Percentiles rank a stretch among this genome's conserved stretches.
phyloP scores from a whole-genome alignment of 2,113 vertebrate genomes.

The Arenaria interpres region DNA sequence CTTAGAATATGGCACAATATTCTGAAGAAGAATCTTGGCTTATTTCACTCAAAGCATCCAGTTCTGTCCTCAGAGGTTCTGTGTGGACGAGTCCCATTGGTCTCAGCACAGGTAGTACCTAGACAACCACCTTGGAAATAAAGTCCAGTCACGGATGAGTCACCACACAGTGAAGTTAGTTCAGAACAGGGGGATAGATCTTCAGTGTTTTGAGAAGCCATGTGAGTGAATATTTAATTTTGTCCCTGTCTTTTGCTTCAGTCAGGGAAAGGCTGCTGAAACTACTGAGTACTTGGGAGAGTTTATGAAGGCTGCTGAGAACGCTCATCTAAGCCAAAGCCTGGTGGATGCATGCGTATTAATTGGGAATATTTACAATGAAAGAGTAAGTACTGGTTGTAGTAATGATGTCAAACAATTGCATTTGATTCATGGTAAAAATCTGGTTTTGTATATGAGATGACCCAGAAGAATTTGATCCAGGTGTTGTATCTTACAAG shows the following conservation, averaged over 20 bases:
- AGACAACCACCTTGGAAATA: neutral
- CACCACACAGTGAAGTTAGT: neutral
- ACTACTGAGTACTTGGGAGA: conserved; percentile 65
- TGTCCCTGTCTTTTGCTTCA: conserved; percentile 51
- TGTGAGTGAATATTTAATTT: neutral
- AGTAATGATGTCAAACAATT: neutral
- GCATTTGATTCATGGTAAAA: neutral
- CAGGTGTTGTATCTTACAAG: neutral
- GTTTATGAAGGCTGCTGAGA: conserved; percentile 69
- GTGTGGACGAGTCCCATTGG: neutral
- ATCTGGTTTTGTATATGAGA: neutral
- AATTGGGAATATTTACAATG: conserved; percentile 78
- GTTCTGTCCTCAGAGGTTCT: neutral
- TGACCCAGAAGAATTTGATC: neutral
- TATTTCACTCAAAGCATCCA: neutral
- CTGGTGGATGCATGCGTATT: conserved; percentile 70
- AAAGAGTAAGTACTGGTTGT: conserved; percentile 69
- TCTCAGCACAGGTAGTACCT: neutral
- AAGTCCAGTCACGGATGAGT: neutral
- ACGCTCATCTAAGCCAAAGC: conserved; percentile 52
- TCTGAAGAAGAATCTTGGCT: neutral
- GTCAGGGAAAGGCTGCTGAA: conserved; percentile 71
- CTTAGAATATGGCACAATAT: neutral
- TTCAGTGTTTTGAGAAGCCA: neutral
- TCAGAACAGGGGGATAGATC: neutral